Conservation (phyloP, 2,113 vertebrate genomes). For the Haplochromis burtoni region DNA sequence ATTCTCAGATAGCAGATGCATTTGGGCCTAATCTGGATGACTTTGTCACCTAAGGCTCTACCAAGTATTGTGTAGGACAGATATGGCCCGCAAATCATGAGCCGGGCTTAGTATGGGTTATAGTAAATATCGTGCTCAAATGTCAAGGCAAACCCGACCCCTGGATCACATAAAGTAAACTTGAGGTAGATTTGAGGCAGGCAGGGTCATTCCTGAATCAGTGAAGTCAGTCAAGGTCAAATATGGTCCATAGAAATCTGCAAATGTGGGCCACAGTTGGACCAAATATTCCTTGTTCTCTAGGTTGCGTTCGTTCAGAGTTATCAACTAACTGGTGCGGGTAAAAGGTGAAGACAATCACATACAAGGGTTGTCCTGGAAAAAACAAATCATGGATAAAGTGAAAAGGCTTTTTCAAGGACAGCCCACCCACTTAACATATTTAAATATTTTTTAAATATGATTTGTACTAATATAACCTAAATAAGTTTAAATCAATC, state of each 20-base stretch:
- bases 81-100: background rate
- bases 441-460: slow-evolving; percentile 38
- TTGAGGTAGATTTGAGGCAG: background rate
- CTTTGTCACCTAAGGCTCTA: background rate
- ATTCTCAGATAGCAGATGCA: background rate
- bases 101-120: background rate
- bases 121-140: background rate
- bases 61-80: background rate
- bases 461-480: slow-evolving; percentile 36
- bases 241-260: background rate
- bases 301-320: background rate
- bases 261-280: background rate
- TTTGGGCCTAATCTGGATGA: background rate
- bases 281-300: background rate
- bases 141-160: background rate
- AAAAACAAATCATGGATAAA: background rate
- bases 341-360: slow-evolving; percentile 66
- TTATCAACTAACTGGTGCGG: slow-evolving; percentile 14
- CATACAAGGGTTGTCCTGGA: slow-evolving; percentile 35
- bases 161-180: background rate
- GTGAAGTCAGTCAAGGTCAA: background rate
- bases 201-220: background rate
- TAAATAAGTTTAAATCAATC: slow-evolving; percentile 18
- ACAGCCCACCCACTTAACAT: slow-evolving; percentile 35
- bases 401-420: slow-evolving; percentile 29